phyloP scores from a whole-genome alignment of 2,113 vertebrate genomes.

The Ammodytes dubius region DNA sequence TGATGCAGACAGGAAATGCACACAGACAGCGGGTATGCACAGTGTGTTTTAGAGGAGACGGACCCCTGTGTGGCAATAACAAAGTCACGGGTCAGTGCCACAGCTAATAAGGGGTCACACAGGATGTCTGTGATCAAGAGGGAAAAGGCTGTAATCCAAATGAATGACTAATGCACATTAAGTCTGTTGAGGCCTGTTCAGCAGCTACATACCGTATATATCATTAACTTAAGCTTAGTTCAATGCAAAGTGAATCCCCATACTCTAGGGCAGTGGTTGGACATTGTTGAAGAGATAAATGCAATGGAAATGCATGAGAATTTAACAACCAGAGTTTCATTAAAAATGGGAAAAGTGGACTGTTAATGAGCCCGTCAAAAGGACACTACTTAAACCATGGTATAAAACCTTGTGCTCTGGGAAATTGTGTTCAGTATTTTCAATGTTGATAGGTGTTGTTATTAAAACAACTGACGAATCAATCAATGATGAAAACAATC shows the following conservation, averaged over 20 bases:
- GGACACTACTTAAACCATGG: neutral
- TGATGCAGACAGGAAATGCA: conserved; percentile 75
- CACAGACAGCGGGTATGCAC: conserved; percentile 66
- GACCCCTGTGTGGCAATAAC: conserved; percentile 77
- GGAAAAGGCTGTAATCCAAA: conserved; percentile 20
- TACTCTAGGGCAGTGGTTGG: neutral
- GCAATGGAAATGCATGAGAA: neutral
- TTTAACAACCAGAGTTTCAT: neutral
- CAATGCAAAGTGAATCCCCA: neutral
- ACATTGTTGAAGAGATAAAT: neutral
- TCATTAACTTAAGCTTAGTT: neutral
- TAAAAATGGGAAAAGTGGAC: neutral
- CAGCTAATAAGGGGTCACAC: conserved; percentile 61
- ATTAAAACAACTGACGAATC: neutral
- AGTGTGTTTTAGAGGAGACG: conserved; percentile 77
- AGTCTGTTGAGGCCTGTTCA: neutral
- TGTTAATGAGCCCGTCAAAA: neutral
- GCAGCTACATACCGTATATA: neutral
- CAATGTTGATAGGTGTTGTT: too few relatives aligned
- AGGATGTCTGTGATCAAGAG: conserved; percentile 46
- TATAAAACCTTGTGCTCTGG: neutral
- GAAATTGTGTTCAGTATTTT: neutral
- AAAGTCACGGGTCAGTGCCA: conserved; percentile 75
- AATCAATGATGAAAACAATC: neutral
- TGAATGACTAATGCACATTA: conserved; percentile 16